Conservation (phyloP, 2,797 vertebrate species). For the Saxicola maurus region DNA sequence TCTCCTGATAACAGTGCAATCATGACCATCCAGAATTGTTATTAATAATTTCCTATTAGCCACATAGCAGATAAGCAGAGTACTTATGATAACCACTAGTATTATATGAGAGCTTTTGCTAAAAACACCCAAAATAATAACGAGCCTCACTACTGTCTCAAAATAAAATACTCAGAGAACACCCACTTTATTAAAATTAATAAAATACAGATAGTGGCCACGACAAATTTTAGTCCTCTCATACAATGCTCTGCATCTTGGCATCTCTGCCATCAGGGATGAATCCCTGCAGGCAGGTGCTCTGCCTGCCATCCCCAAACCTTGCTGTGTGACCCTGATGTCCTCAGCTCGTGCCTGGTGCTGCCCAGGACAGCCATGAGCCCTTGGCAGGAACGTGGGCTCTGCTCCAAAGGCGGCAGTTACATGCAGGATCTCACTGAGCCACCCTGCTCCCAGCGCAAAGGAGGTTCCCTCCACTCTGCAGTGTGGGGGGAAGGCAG, state of each 20-base stretch:
- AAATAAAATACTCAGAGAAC: neutral
- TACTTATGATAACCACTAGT: neutral
- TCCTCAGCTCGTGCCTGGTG: fast-evolving
- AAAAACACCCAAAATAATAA: neutral
- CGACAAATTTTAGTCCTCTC: neutral
- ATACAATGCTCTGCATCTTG: neutral
- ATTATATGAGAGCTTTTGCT: neutral
- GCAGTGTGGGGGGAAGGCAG: neutral
- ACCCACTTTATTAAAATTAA: neutral
- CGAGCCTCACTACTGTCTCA: neutral
- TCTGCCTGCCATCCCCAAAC: neutral
- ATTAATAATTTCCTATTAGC: neutral
- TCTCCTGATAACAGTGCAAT: neutral
- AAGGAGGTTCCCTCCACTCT: neutral
- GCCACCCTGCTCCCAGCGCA: neutral
- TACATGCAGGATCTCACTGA: fast-evolving
- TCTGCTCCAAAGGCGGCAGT: neutral
- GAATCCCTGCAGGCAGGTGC: neutral
- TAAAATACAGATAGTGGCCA: neutral
- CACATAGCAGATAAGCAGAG: neutral
- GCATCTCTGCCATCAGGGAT: neutral
- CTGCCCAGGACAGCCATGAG: neutral
- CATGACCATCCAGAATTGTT: neutral
- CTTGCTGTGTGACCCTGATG: neutral
- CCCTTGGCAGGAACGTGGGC: neutral